Conservation (phyloP, 2,888 invertebrate species). For the Eustalomyia histrio region DNA sequence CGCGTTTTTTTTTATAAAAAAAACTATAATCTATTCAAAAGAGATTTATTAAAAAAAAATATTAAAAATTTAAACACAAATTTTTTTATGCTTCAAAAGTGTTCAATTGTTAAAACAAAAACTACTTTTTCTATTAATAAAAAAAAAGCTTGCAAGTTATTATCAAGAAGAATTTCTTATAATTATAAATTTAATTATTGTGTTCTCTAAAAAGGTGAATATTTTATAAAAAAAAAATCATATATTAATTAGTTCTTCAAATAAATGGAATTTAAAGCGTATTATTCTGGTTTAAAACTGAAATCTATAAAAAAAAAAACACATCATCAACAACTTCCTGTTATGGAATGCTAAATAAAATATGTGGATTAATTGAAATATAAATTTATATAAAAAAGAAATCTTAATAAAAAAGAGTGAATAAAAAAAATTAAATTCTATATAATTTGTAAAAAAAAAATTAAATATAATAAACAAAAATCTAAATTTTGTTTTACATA, state of each 20-base stretch:
- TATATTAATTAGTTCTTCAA: not conserved
- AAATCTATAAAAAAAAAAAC: not conserved
- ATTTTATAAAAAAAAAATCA: not conserved
- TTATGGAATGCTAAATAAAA: not conserved
- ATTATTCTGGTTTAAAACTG: not conserved
- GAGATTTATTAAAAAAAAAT: not conserved
- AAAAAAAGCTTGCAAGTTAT: not conserved
- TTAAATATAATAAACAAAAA: no score
- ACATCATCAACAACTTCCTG: not conserved
- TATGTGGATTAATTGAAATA: not conserved
- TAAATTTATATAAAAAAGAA: not conserved
- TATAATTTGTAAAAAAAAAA: not conserved
- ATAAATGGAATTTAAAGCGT: conserved; percentile 9
- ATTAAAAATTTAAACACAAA: not conserved
- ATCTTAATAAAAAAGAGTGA: not conserved
- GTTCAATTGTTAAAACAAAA: not conserved
- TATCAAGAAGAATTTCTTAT: not conserved
- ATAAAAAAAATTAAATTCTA: not conserved
- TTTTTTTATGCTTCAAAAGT: conserved; percentile 4
- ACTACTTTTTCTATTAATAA: not conserved
- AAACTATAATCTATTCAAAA: not conserved
- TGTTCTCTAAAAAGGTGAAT: not conserved
- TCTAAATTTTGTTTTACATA: no score
- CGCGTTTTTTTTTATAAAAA: not conserved
- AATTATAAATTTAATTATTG: no score